phyloP scores from a whole-genome alignment of 2,797 vertebrate species.

The Myiotriccus ornatus region DNA sequence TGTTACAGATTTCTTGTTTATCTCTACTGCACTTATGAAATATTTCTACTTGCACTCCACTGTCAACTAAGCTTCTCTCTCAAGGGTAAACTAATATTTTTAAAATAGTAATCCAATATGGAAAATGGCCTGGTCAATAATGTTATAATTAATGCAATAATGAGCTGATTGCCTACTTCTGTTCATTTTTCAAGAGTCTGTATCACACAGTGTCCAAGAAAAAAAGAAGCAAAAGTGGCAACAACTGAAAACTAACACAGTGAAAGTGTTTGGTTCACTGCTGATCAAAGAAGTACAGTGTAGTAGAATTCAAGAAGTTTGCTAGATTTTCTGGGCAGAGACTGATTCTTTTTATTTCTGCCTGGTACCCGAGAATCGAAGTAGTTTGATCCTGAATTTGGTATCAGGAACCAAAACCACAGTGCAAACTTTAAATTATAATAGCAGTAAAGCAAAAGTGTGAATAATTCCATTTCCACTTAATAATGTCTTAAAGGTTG shows the following conservation, averaged over 20 bases:
- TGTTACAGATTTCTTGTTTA: background rate
- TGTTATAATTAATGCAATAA: background rate
- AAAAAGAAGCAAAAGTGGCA: background rate
- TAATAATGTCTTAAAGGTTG: background rate
- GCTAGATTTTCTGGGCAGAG: background rate
- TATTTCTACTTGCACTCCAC: background rate
- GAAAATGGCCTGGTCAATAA: background rate
- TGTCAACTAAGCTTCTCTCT: background rate
- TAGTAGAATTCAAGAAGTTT: background rate
- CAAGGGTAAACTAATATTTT: conserved; percentile 10
- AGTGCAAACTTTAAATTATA: background rate
- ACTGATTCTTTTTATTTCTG: background rate
- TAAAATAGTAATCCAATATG: background rate
- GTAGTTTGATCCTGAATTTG: background rate
- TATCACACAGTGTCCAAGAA: background rate
- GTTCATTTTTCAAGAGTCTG: background rate
- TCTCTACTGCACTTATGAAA: background rate
- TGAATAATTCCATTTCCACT: background rate
- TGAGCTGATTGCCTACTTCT: background rate
- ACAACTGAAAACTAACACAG: background rate
- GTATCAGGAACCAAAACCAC: background rate
- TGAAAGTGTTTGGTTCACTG: background rate
- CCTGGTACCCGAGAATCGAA: background rate
- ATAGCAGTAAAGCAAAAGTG: background rate
- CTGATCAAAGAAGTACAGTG: background rate